Percentiles rank a stretch among this genome's conserved stretches.
Conservation (phyloP, 1,140 invertebrate species). For the Heliconius melpomene region DNA sequence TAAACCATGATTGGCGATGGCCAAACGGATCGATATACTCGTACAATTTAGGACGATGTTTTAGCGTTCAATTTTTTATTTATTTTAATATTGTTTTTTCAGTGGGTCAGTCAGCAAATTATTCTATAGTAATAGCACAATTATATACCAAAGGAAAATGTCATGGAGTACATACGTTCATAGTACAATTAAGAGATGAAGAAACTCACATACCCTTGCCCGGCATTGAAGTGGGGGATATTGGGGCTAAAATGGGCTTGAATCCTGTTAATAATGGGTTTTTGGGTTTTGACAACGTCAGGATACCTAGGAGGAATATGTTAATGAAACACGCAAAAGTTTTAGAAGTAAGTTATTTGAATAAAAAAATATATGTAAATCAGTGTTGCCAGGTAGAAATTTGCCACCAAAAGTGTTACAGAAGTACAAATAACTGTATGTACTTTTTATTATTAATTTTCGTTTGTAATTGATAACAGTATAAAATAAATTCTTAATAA, state of each 20-base stretch:
- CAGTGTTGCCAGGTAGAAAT: too few relatives aligned
- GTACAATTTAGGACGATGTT: too few relatives aligned
- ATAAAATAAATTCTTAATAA: too few relatives aligned
- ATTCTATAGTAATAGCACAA: constrained; percentile 94
- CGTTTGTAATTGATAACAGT: too few relatives aligned
- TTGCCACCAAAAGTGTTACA: too few relatives aligned
- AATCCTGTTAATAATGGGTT: constrained; percentile 95
- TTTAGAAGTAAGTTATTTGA: constrained; percentile 78
- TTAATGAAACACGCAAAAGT: constrained; percentile 96
- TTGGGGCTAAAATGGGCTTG: constrained; percentile 95
- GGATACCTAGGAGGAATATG: constrained; percentile 94
- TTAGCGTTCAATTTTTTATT: too few relatives aligned
- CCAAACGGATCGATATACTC: too few relatives aligned
- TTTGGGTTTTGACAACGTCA: constrained; percentile 90
- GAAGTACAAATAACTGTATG: too few relatives aligned
- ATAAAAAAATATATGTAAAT: too few relatives aligned
- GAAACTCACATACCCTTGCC: constrained; percentile 92
- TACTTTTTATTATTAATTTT: too few relatives aligned
- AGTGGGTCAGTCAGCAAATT: constrained; percentile 97
- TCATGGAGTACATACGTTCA: constrained; percentile 94
- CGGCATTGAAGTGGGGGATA: constrained; percentile 95
- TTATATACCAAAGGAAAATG: constrained; percentile 91
- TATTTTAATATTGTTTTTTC: constrained; percentile 51
- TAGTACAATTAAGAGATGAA: constrained; percentile 93
- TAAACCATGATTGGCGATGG: too few relatives aligned